phyloP scores from a whole-genome alignment of 1,140 invertebrate species.

The Galleria mellonella region DNA sequence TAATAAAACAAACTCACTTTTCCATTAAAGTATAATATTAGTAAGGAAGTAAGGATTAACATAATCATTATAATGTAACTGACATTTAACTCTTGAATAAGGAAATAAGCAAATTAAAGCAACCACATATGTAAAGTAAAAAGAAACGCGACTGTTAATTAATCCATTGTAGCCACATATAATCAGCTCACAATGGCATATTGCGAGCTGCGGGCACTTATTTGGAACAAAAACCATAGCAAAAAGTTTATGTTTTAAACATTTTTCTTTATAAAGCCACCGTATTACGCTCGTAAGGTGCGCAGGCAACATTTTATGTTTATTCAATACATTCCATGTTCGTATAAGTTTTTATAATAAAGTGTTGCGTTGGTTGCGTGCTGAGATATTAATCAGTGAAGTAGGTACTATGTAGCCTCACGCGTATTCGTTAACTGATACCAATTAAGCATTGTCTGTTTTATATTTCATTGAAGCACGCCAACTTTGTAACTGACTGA shows the following conservation, averaged over 20 bases:
- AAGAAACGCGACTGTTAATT: conserved; percentile 15
- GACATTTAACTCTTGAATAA: conserved; percentile 4
- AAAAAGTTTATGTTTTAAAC: conserved; percentile 10
- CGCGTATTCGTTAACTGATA: too few species aligned
- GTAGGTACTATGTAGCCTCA: background rate
- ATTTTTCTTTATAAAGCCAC: conserved; percentile 10
- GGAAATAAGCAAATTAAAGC: conserved; percentile 4
- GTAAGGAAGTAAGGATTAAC: too few species aligned
- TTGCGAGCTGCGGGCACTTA: conserved; percentile 8
- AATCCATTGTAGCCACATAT: conserved; percentile 17
- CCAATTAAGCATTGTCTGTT: too few species aligned
- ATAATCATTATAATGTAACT: background rate
- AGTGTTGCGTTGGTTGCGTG: conserved; percentile 4
- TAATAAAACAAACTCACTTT: too few species aligned
- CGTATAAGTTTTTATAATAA: conserved; percentile 5
- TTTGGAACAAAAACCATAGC: conserved; percentile 8
- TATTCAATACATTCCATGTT: conserved; percentile 11
- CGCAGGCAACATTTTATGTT: conserved; percentile 10
- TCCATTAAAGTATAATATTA: too few species aligned
- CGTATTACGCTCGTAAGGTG: conserved; percentile 6
- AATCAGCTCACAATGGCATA: conserved; percentile 17
- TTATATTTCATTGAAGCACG: too few species aligned
- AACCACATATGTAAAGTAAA: conserved; percentile 11
- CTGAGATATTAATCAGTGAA: conserved; percentile 4
- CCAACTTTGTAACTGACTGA: too few species aligned